Base-by-base conservation (phyloP, 1,140 invertebrate species). In the Bombus polaris region DNA sequence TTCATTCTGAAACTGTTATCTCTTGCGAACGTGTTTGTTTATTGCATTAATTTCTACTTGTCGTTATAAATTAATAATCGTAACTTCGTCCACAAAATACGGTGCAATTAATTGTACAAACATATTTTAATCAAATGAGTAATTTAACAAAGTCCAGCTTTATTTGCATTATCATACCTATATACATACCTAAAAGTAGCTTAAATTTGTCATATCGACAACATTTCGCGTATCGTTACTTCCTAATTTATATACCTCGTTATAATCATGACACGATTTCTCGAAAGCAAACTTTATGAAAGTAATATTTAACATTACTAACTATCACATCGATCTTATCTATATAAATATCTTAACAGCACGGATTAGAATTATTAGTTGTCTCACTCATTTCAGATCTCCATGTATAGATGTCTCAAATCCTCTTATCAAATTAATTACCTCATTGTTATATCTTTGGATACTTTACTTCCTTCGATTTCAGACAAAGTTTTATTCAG, bases 41-140 rank as follows among this genome's bases (percentile, higher is more conserved):
- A 66, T 79, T 79, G n/a, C 62, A 47, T 79, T 66, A 32, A 79
- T 39, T 79, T 79, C n/a, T 44, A 35, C 44, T 65, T 35, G 44
- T 15, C n/a, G 18, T 18, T 22, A 25, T 66, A 35, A 66, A 79
- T 78, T 66, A 78, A 78, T 44, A 44, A 44, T 32, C n/a, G 10
- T 32, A 25, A 65, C n/a, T 15, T 6, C 4, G 32, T 1, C 9
- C 12, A 5, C 65, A 22, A 37, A 35, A 47, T 47, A 35, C 25
- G 25, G 10, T 18, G 15, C 9, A 39, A 77, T n/a, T 39, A 62
- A 77, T n/a, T 15, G 12, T 62, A 9, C 53, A 13, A n/a, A 8
- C 53, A 28, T 28, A n/a, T 75, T 57, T 75, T 37, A 25, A 74
- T 53, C 18, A 22, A 53, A 25, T 18, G 10, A 1, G 18, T 22